Conservation (phyloP, 2,888 invertebrate genomes). For the Polia nebulosa region DNA sequence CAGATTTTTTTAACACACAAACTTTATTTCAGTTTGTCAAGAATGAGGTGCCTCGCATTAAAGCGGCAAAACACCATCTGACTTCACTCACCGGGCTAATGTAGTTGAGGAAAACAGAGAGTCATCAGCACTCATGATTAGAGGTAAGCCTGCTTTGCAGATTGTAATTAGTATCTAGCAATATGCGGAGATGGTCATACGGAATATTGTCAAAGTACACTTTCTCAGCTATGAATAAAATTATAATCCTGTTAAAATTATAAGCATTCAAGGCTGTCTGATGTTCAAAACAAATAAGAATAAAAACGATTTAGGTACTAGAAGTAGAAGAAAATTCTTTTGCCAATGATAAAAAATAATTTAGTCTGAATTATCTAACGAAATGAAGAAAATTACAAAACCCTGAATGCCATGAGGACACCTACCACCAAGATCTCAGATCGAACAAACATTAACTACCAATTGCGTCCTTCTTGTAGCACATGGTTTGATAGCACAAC, state of each 20-base stretch:
- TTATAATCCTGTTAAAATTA: too few relatives aligned
- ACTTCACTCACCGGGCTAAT: slow-evolving; percentile 93
- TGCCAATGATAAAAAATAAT: background rate
- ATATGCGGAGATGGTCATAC: too few relatives aligned
- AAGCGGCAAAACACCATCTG: slow-evolving; percentile 97
- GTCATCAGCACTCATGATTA: slow-evolving; percentile 93
- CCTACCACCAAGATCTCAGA: slow-evolving; percentile 90
- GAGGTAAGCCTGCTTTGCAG: background rate
- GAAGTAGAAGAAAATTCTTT: background rate
- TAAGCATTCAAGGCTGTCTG: too few relatives aligned
- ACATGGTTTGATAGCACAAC: slow-evolving; percentile 35
- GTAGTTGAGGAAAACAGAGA: slow-evolving; percentile 99
- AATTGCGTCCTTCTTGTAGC: background rate
- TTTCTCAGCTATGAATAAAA: too few relatives aligned
- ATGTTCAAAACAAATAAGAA: too few relatives aligned
- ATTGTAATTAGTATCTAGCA: background rate
- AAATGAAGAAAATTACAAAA: slow-evolving; percentile 84
- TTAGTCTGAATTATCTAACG: background rate
- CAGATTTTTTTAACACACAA: slow-evolving; percentile 33
- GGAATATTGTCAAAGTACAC: too few relatives aligned
- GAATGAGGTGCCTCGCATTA: slow-evolving; percentile 97
- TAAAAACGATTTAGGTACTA: too few relatives aligned
- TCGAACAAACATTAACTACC: slow-evolving; percentile 65
- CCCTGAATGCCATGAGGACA: slow-evolving; percentile 87
- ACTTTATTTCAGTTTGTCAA: slow-evolving; percentile 92